Base-by-base conservation (phyloP, 2,888 invertebrate species). In the Deroplatys truncata region DNA sequence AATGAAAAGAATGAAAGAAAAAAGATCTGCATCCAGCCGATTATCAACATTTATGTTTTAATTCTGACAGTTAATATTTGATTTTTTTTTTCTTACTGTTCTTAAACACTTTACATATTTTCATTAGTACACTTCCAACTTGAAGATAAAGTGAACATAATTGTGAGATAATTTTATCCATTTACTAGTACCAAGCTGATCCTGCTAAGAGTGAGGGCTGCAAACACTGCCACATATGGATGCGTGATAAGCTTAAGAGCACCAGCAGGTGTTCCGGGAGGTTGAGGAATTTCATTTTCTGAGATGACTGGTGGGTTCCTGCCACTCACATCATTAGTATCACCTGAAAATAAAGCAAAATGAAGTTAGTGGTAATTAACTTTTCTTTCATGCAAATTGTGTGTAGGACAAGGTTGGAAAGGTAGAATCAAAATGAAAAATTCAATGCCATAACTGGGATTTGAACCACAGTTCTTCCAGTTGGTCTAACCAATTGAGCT, bases 81-180 rank as follows among this genome's bases (percentile, higher is more conserved):
- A 35, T 87, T 87, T 86, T 29, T 87, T 86, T 29, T 43, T 72
- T 82, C 25, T 28, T 82, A 31, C 72, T 83, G 35, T 35, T 87
- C 83, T 87, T 87, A 31, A 82, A 87, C 82, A 35, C 87, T 87
- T 87, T 83, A 87, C 20, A 86, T 82, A 82, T 86, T 86, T 28
- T 86, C 56, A 72, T 72, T 72, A 72, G 56, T 20, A 72, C 56
- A 72, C 56, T 72, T 72, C 56, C 56, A 72, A 72, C 56, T 72
- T 72, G 56, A 72, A 72, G 56, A 56, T 56, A 56, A 56, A 56
- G 56, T 56, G 56, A 72, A 72, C 56, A 72, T 72, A 56, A 56
- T 56, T 56, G 15, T 56, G 86, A 28, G 28, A 86, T 28, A 82
- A 43, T 35, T 35, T 87, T 87, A 87, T 87, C 87, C 87, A 35